Evolutionary conservation across 2,113 vertebrate genomes (phyloP), one percentile per base, ranked within the genome.

Genomic region (Larimichthys polyactis): DNA sequence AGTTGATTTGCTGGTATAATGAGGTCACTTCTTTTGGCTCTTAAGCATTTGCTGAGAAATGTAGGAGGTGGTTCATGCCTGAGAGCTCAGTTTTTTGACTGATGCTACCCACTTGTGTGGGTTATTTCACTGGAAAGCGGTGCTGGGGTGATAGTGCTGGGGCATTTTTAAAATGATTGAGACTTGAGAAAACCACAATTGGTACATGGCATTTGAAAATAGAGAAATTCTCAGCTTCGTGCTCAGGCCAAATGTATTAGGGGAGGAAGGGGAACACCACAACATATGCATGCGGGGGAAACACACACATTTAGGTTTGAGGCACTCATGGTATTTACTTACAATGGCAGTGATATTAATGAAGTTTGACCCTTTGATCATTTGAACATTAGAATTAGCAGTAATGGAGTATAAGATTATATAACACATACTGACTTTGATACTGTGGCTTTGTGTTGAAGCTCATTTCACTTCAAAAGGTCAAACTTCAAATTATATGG

Each of bases 11-110:
- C 54, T 79, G 55, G 55, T 78, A 19, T 86, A 93, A 89, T 93
- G 86, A 92, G 89, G 89, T 89, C 85, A 92, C 79, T 85, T 85
- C 74, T 82, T 81, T 58, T 71, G 68, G 71, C 76, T 84, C 69
- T 83, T 49, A 75, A 81, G 73, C 83, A 78, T 70, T 88, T 66
- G 64, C 71, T 58, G 65, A 81, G 54, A 80, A 72, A 63, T 20
- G 71, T 57, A 59, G 27, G 49, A 62, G 60, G 73, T 3, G 64
- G 59, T 73, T 57, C 65, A 63, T 67, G 65, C 43, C 62, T 48
- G 17, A 71, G 60, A 75, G 85, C 64, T 48, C 44, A 40, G 55
- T 72, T 73, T 90, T 83, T 83, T 71, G 67, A 82, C 52, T 67
- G 77, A 78, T 81, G 62, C 62, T 71, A 51, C 73, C 71, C 51